Base-by-base conservation (phyloP, 2,888 invertebrate genomes). In the Spodoptera picta region DNA sequence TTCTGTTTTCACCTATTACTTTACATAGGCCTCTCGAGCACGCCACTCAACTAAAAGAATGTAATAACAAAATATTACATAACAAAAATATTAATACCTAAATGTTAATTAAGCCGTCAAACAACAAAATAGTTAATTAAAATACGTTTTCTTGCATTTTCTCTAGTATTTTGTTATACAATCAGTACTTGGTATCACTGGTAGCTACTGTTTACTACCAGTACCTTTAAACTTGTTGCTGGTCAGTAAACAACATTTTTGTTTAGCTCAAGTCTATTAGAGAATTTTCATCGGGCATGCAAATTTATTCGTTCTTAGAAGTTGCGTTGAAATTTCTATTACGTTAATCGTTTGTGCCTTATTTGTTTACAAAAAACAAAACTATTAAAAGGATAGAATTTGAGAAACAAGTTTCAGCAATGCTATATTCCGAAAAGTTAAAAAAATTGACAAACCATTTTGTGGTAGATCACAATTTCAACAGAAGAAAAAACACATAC, bases 181-280 rank as follows among this genome's bases (percentile, higher is more conserved):
- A 54, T 27, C 42, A 23, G 41, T 19, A 43, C 10, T 47, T 42
- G 2, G 0, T 50, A 31, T 5, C 9, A 31, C 1, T 23, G 36
- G 36, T 36, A 36, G 9, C 36, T 23, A 57, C 9, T 48, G 11
- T 43, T n/a, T 42, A 36, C 9, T 36, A 49, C 23, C 14, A 36
- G 23, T 51, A 50, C n/a, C 14, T 1, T 19, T 36, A 55, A 14
- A 5, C 23, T 24, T 49, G 23, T 19, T 9, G 12, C 4, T 31
- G 36, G 9, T 9, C 36, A 23, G 41, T n/a, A 57, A 60, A 65
- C 54, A 58, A 53, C 47, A 56, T 69, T 64, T 66, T 56, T 62
- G 61, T 54, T n/a, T 42, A 45, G 19, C 47, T 6, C 19, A 10
- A 9, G 45, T 42, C 46, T 44, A 2, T 2, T 12, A 23, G 6